Conservation (phyloP, 2,888 invertebrate species). For the Drosophila cracens region DNA sequence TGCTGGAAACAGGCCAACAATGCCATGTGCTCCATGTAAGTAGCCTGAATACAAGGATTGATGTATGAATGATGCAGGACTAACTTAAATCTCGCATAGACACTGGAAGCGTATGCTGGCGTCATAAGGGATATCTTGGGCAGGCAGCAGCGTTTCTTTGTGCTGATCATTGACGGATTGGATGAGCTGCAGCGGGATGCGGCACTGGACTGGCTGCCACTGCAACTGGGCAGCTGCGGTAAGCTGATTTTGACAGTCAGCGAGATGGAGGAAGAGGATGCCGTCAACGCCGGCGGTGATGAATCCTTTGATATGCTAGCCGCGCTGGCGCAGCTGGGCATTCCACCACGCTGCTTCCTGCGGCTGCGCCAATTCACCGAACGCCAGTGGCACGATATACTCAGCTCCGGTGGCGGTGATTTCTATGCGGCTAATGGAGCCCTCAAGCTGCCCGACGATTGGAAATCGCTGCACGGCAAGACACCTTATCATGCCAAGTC, state of each 20-base stretch:
- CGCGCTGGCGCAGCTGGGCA: constrained; percentile 75
- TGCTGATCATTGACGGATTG: constrained; percentile 92
- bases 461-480: constrained; percentile 81
- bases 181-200: constrained; percentile 86
- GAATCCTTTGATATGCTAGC: constrained; percentile 67
- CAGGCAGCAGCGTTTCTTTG: constrained; percentile 86
- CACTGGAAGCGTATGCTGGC: constrained; percentile 89
- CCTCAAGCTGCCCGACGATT: constrained; percentile 82
- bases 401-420: constrained; percentile 83
- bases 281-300: constrained; percentile 25
- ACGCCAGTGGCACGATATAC: constrained; percentile 84
- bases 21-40: constrained; percentile 88
- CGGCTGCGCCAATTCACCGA: constrained; percentile 82
- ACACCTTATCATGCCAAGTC: constrained; percentile 85
- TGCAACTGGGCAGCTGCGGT: constrained; percentile 89
- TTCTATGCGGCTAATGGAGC: constrained; percentile 83
- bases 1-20: constrained; percentile 89
- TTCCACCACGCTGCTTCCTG: constrained; percentile 81
- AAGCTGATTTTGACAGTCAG: constrained; percentile 90
- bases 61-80: not conserved
- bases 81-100: constrained; percentile 85
- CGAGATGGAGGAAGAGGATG: constrained; percentile 55
- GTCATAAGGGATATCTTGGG: constrained; percentile 85
- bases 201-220: constrained; percentile 91
- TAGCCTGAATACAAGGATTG: constrained; percentile 25